Evolutionary conservation across 2,888 invertebrate genomes (phyloP).

Genomic region (Melolontha melolontha): DNA sequence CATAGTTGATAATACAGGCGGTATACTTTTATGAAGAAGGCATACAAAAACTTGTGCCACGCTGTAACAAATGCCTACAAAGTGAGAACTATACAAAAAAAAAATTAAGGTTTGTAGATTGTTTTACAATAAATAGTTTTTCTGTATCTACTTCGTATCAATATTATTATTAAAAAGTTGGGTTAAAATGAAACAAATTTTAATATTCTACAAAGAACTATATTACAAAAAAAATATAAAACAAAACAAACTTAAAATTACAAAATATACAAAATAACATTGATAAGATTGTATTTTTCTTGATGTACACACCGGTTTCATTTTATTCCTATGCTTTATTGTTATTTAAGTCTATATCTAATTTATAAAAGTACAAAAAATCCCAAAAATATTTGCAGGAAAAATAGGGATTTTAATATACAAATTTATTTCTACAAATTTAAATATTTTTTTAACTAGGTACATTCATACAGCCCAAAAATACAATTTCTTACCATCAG

Average conservation of each 20-base stretch:
- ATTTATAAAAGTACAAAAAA: constrained; percentile 64
- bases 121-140: too few species aligned
- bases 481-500: constrained; percentile 39
- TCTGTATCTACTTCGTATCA: too few species aligned
- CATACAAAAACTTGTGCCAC: too few species aligned
- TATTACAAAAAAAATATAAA: constrained; percentile 61
- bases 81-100: too few species aligned
- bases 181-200: not conserved
- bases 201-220: constrained; percentile 55
- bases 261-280: constrained; percentile 58
- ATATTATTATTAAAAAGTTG: too few species aligned
- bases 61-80: too few species aligned
- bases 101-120: too few species aligned
- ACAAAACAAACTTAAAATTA: constrained; percentile 55
- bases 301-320: constrained; percentile 49
- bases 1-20: too few species aligned
- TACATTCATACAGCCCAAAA: constrained; percentile 43
- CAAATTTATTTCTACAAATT: constrained; percentile 40
- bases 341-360: constrained; percentile 45
- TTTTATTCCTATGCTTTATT: constrained; percentile 46
- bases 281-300: constrained; percentile 40
- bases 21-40: too few species aligned
- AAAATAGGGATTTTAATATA: constrained; percentile 60
- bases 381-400: constrained; percentile 61
- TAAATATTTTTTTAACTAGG: constrained; percentile 40